Base-by-base conservation (phyloP, 64 coral and sea anemone species). In the Stichodactyla mertensii region DNA sequence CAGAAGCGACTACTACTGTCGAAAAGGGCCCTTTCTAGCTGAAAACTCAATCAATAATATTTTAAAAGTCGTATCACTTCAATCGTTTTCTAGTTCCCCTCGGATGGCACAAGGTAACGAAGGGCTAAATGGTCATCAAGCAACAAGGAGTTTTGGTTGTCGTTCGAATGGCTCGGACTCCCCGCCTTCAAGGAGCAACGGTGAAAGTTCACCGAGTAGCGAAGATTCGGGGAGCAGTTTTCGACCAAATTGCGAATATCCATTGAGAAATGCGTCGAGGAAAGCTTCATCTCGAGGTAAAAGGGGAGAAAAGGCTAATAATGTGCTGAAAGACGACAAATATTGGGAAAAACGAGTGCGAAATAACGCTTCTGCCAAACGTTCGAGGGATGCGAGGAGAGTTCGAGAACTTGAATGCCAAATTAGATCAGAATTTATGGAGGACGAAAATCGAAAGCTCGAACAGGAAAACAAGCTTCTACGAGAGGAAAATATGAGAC, bases 391-490 rank as follows among this genome's bases (percentile, higher is more conserved):
- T 59, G 94, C 94, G 8, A 77, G 94, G 0, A 88, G 94, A 67
- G 94, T 96, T 74, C 91, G 94, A 71, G 94, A 96, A 93, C 91
- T 96, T 22, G 94, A 96, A 85, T 92, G 89, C 84, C 94, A 96
- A 82, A 96, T 96, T 60, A 84, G 94, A 82, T 91, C 94, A 1
- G 94, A 96, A 55, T 96, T 89, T 61, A 71, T 96, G 78, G 92
- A 93, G 52, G 94, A 96, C 2, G 94, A 96, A 90, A 96, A 96
- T 55, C 91, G 91, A 71, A 89, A 92, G 26, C n/a, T 92, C 0
- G 91, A 93, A 45, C 61, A 80, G 27, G 94, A 96, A 93, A 96
- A 96, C 22, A 87, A 96, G 58, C 55, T 88, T 77, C 86, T 96
- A 16, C 64, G 91, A 16, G 88, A 93, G 23, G 94, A 96, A 71